Conservation (phyloP, 2,888 invertebrate genomes). For the Hyalella azteca region DNA sequence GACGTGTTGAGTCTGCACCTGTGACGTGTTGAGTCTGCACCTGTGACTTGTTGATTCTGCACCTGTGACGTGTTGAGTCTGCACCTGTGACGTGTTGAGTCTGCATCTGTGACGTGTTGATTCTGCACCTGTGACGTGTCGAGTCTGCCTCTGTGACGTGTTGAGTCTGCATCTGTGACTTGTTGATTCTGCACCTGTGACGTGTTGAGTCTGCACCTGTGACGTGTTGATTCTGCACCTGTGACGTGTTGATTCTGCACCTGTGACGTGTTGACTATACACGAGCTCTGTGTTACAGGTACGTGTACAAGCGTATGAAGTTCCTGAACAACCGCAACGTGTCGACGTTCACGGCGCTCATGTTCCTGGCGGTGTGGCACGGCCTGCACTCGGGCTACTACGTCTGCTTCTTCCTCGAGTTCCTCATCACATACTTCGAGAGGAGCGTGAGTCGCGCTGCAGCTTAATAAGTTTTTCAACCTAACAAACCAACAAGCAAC, state of each 20-base stretch:
- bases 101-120: too few species aligned
- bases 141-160: too few species aligned
- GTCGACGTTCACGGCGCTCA: conserved; percentile 82
- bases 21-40: too few species aligned
- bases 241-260: not conserved
- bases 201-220: too few species aligned
- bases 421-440: conserved; percentile 83
- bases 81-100: too few species aligned
- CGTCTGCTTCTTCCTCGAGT: conserved; percentile 89
- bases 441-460: conserved; percentile 63
- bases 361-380: conserved; percentile 95
- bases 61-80: too few species aligned
- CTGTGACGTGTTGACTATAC: not conserved
- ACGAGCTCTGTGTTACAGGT: conserved; percentile 66
- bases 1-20: too few species aligned
- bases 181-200: too few species aligned
- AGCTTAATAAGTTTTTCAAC: too few species aligned
- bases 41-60: too few species aligned
- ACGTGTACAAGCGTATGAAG: conserved; percentile 90
- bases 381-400: conserved; percentile 95
- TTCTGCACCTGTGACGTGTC: too few species aligned
- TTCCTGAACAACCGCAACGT: conserved; percentile 81
- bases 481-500: not conserved
- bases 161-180: too few species aligned
- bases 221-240: not conserved